Percentiles rank a stretch among this genome's conserved stretches.
These are phyloP conservation scores for Hesperia comma DNA, from an alignment of 2,888 invertebrate species.

Conservation along the genomic window DNA sequence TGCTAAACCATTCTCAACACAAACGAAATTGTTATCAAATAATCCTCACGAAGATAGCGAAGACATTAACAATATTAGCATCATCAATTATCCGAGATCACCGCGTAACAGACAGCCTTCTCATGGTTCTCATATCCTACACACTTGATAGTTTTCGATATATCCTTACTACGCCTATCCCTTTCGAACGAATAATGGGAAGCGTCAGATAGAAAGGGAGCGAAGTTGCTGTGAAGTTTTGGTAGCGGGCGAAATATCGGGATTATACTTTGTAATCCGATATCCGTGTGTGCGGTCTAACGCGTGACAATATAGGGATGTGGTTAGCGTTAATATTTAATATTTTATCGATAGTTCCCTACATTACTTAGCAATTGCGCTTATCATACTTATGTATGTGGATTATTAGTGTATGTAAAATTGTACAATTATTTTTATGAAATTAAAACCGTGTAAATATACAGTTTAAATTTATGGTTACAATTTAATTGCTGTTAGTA, in stretches of 20 bases:
- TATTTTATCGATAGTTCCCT: slow-evolving; percentile 20
- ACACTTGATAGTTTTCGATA: slow-evolving; percentile 72
- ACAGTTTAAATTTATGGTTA: neutral
- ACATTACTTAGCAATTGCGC: neutral
- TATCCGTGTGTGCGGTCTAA: slow-evolving; percentile 67
- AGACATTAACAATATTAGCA: slow-evolving; percentile 2
- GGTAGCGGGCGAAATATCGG: slow-evolving; percentile 52
- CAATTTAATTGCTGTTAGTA: too few species aligned
- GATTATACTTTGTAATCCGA: slow-evolving; percentile 68
- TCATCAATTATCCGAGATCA: slow-evolving; percentile 15
- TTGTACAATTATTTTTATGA: too few species aligned
- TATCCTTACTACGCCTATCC: slow-evolving; percentile 60
- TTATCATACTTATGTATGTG: neutral
- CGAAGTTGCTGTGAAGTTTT: slow-evolving; percentile 37
- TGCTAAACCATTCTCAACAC: neutral
- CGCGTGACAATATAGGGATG: slow-evolving; percentile 55
- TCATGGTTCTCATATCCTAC: slow-evolving; percentile 33
- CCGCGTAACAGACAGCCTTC: slow-evolving; percentile 8
- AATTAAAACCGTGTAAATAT: too few species aligned
- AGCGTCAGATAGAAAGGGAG: slow-evolving; percentile 46
- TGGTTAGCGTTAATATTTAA: neutral
- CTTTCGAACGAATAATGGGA: slow-evolving; percentile 42
- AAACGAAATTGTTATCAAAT: slow-evolving; percentile 4
- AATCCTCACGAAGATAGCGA: neutral
- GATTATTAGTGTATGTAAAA: too few species aligned